These are phyloP conservation scores for Linnaemya vulpina DNA, from an alignment of 2,888 invertebrate species.

Conservation along the genomic window DNA sequence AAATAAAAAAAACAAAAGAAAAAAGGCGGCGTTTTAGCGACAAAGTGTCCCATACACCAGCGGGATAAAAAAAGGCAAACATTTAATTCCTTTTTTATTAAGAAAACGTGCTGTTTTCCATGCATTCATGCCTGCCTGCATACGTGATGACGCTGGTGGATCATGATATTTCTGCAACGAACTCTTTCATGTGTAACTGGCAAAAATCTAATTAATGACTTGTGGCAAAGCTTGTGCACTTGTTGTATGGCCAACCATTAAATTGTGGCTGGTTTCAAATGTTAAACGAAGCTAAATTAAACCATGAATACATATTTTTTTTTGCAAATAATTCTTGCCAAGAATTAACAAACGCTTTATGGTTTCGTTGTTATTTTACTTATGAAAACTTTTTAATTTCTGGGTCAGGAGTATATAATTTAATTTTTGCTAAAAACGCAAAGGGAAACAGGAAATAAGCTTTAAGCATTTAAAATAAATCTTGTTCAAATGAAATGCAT, in stretches of 20 bases:
- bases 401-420: conserved; percentile 61
- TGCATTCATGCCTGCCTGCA: conserved; percentile 56
- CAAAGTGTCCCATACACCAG: conserved; percentile 14
- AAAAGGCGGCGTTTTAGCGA: conserved; percentile 39
- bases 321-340: conserved; percentile 11
- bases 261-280: conserved; percentile 48
- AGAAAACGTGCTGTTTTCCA: conserved; percentile 64
- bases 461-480: conserved; percentile 51
- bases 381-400: conserved; percentile 47
- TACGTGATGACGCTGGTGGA: conserved; percentile 40
- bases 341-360: conserved; percentile 44
- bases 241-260: conserved; percentile 57
- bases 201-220: conserved; percentile 71
- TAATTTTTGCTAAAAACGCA: conserved; percentile 36
- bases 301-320: conserved; percentile 2
- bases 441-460: conserved; percentile 59
- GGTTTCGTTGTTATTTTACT: conserved; percentile 8
- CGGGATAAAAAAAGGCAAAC: conserved; percentile 46
- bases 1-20: neutral
- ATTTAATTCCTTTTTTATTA: conserved; percentile 58
- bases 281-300: neutral
- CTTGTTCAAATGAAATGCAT: conserved; percentile 26
- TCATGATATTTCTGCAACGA: conserved; percentile 20
- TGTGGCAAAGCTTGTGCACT: conserved; percentile 47
- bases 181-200: conserved; percentile 57